Percentiles rank a stretch among this genome's conserved stretches.
These are phyloP conservation scores for Clarias gariepinus DNA, from an alignment of 2,113 vertebrate species.

Conservation along the genomic window DNA sequence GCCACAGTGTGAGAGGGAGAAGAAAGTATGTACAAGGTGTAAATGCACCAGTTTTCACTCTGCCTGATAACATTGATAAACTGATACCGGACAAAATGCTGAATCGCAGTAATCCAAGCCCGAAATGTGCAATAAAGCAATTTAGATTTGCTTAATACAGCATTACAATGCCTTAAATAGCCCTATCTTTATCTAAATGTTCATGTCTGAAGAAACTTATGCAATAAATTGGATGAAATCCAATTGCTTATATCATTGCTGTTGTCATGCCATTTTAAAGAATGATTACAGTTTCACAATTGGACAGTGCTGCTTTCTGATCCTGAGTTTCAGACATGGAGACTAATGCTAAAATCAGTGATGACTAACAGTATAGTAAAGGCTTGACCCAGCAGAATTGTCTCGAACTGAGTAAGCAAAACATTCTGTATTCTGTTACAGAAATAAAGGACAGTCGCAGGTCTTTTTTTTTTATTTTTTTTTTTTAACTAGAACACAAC, in stretches of 20 bases:
- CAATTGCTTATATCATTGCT: not conserved
- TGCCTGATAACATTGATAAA: not conserved
- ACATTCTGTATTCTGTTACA: not conserved
- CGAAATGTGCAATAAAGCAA: not conserved
- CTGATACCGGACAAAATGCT: not conserved
- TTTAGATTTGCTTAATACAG: not conserved
- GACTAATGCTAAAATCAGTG: not conserved
- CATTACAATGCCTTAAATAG: not conserved
- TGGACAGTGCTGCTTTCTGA: not conserved
- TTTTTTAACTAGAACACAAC: not conserved
- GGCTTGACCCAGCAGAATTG: not conserved
- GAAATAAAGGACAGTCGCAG: not conserved
- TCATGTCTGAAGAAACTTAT: not conserved
- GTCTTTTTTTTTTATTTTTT: not conserved
- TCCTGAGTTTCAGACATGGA: not conserved
- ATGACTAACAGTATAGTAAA: not conserved
- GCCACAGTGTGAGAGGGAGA: not conserved
- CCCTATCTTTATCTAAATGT: not conserved
- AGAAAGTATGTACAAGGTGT: no score
- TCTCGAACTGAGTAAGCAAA: not conserved
- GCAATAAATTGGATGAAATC: not conserved
- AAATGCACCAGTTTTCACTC: not conserved
- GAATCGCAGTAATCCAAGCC: not conserved
- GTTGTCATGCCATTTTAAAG: not conserved
- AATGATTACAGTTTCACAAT: not conserved